Evolutionary conservation across 2,113 vertebrate species (phyloP).

Genomic region (Setophaga petechia): DNA sequence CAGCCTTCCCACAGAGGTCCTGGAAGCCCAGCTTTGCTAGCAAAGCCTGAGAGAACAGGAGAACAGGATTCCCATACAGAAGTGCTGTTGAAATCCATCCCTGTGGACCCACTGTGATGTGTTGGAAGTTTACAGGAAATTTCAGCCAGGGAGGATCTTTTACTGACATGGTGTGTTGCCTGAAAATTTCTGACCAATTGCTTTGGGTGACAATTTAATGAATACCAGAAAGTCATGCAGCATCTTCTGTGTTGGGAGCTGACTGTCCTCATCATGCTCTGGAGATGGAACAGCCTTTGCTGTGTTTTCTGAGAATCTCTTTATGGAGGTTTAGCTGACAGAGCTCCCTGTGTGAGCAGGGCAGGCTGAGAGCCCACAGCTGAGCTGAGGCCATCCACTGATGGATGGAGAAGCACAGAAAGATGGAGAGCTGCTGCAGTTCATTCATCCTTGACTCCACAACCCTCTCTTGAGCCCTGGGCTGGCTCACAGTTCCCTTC

Average conservation of each 20-base stretch:
- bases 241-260: neutral
- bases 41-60: neutral
- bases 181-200: neutral
- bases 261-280: neutral
- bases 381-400: neutral
- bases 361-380: neutral
- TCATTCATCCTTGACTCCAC: neutral
- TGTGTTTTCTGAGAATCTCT: neutral
- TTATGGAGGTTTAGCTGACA: neutral
- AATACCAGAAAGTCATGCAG: neutral
- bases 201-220: neutral
- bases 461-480: neutral
- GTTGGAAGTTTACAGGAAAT: neutral
- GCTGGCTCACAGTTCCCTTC: neutral
- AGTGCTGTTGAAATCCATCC: neutral
- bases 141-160: neutral
- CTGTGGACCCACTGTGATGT: rapidly evolving
- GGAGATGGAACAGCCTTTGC: neutral
- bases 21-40: neutral
- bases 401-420: neutral
- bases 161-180: neutral
- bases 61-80: neutral
- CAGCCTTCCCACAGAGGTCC: neutral
- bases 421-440: neutral
- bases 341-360: neutral